Evolutionary conservation across 92 coral and sea anemone genomes (phyloP).

Genomic region (Pocillopora meandrina): DNA sequence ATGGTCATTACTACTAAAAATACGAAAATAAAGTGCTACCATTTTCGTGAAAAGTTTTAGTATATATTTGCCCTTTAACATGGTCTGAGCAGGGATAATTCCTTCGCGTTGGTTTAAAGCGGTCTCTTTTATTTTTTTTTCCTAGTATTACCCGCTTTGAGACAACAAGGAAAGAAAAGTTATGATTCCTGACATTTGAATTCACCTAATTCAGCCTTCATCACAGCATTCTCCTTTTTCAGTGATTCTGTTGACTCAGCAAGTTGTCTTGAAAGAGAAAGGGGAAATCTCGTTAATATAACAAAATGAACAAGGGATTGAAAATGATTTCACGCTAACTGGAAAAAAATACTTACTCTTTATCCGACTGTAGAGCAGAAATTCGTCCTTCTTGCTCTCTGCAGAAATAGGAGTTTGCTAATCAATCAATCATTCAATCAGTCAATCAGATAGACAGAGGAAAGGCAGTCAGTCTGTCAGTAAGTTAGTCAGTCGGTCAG

Average conservation of each 20-base stretch:
- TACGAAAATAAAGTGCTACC: no score
- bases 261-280: slow-evolving; percentile 62
- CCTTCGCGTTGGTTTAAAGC: no score
- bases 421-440: background rate
- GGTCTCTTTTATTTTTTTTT: no score
- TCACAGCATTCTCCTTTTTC: slow-evolving; percentile 69
- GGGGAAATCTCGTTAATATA: background rate
- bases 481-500: background rate
- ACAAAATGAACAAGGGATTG: background rate
- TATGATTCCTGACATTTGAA: background rate
- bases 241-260: slow-evolving; percentile 72
- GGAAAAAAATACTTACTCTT: slow-evolving; percentile 69
- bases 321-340: background rate
- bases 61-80: no score
- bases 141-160: no score
- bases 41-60: no score
- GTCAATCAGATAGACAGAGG: background rate
- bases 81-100: no score
- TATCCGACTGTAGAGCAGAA: slow-evolving; percentile 78
- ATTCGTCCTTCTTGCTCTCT: slow-evolving; percentile 93
- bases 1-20: no score
- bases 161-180: no score
- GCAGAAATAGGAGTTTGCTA: slow-evolving; percentile 16
- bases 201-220: slow-evolving; percentile 85
- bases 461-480: background rate